These are phyloP conservation scores for Erethizon dorsatum DNA, from an alignment of 2,797 vertebrate genomes.

Conservation along the genomic window DNA sequence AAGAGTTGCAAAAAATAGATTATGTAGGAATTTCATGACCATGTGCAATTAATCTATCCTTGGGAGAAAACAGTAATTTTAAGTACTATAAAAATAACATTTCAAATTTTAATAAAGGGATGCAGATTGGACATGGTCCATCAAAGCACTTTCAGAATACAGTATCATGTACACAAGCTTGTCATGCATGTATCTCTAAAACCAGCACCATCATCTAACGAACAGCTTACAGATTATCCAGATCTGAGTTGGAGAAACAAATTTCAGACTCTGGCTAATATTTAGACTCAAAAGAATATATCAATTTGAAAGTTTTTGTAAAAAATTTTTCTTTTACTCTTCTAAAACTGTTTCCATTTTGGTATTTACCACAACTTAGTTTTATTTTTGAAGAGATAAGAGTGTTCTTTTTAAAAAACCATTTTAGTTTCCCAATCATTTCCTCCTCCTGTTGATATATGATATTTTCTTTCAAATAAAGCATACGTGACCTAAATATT, in stretches of 20 bases:
- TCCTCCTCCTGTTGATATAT: constrained; percentile 39
- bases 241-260: constrained; percentile 5
- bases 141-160: background rate
- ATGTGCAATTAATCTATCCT: constrained; percentile 5
- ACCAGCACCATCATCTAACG: background rate
- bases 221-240: constrained; percentile 34
- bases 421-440: constrained; percentile 63
- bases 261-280: constrained; percentile 6
- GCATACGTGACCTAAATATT: background rate
- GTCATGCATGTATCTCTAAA: background rate
- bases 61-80: constrained; percentile 20
- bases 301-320: background rate
- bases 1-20: constrained; percentile 47
- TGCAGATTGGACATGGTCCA: constrained; percentile 37
- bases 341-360: constrained; percentile 35
- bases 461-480: constrained; percentile 51
- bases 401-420: background rate
- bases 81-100: background rate
- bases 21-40: constrained; percentile 4
- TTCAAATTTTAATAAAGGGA: constrained; percentile 31
- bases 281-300: constrained; percentile 35
- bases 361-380: constrained; percentile 26
- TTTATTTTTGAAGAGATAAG: constrained; percentile 4
- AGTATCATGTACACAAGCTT: background rate
- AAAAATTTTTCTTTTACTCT: constrained; percentile 13